A percentile compares a stretch with the other conserved stretches of the same genome.
phyloP scores from a whole-genome alignment of 2,888 invertebrate genomes.

The Strigamia maritima region DNA sequence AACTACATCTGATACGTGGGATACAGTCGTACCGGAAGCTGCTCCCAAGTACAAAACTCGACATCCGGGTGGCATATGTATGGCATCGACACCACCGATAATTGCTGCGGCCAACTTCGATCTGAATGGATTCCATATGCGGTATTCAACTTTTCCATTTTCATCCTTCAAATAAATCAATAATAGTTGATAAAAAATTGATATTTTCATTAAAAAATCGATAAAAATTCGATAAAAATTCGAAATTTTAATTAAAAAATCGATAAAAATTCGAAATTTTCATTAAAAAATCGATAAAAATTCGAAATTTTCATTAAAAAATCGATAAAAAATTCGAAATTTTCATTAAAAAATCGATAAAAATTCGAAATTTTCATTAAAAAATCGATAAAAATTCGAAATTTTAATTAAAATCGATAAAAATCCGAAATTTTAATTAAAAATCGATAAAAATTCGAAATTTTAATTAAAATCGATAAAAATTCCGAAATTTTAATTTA shows the following conservation, averaged over 20 bases:
- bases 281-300: too few species aligned
- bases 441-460: background rate
- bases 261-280: too few species aligned
- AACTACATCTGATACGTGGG: slow-evolving; percentile 96
- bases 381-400: too few species aligned
- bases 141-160: slow-evolving; percentile 85
- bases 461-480: slow-evolving; percentile 48
- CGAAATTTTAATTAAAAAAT: too few species aligned
- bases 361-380: too few species aligned
- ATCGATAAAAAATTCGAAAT: too few species aligned
- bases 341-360: too few species aligned
- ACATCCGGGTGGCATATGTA: slow-evolving; percentile 92
- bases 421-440: too few species aligned
- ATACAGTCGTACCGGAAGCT: slow-evolving; percentile 98
- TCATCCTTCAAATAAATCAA: slow-evolving; percentile 58
- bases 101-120: slow-evolving; percentile 98
- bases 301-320: too few species aligned
- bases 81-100: slow-evolving; percentile 93
- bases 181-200: background rate
- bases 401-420: too few species aligned
- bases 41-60: slow-evolving; percentile 96
- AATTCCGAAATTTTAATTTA: too few species aligned
- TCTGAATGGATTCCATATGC: slow-evolving; percentile 99
- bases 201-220: slow-evolving; percentile 43
- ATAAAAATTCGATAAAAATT: too few species aligned